Evolutionary conservation across 1,140 invertebrate species (phyloP), one percentile per base, ranked within the genome.

Genomic region (Drosophila dunni): DNA sequence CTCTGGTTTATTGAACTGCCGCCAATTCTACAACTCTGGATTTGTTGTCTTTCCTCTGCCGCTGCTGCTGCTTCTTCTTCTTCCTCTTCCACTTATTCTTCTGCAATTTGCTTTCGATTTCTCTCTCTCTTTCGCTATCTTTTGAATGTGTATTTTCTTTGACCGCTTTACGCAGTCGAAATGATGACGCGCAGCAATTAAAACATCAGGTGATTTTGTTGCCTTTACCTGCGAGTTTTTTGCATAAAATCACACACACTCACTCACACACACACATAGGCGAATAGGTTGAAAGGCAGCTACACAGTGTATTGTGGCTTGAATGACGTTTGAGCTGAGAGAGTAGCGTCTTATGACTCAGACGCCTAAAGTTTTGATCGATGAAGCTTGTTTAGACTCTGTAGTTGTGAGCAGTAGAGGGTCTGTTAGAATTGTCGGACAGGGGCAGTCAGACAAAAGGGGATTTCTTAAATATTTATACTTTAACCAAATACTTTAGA

Each of bases 151-250:
- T 57, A 42, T 67, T 34, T 65, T 57, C 53, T 68, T 62, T 75
- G 61, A 65, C 60, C 73, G 67, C 73, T 75, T 64, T 60, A 74
- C 73, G 44, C 61, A 64, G 54, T 53, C 72, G 51, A 70, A 70
- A 75, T 79, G 82, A 86, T 88, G 83, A 86, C 83, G 77, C 69
- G 73, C 69, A 60, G 63, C 83, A 89, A 88, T 88, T 88, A 89
- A 88, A 88, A 88, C 74, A 88, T 88, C 83, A 88, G 83, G 83
- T 88, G 83, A 88, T 88, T 88, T 76, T 51, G 68, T 44, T 72
- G 72, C 78, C 24, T 66, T 88, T 71, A 81, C 82, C 72, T 65
- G 72, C 54, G 48, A 63, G 46, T 34, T 53, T 54, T 29, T 60
- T 33, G 61, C 56, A 64, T 53, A 53, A 64, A 42, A 29, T 44